A percentile compares a stretch with the other conserved stretches of the same genome.
Evolutionary conservation across 2,113 vertebrate genomes (phyloP).

Genomic region (Pedionomus torquatus): DNA sequence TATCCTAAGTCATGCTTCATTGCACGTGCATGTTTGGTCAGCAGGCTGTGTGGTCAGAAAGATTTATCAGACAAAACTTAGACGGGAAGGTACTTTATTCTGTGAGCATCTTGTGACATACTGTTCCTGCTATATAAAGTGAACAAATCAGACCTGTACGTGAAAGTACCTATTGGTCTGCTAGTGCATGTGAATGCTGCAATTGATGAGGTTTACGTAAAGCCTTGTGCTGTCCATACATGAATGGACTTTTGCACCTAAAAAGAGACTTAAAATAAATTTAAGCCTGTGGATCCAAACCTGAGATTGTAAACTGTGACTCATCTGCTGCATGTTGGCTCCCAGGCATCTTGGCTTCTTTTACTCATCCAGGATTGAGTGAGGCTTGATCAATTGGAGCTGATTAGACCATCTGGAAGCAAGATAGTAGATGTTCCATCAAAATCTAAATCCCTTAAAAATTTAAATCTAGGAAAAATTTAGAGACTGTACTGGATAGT

Average conservation of each 20-base stretch:
- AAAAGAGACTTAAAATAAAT: not conserved
- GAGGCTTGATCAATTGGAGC: not conserved
- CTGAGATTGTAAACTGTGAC: not conserved
- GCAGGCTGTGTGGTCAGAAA: not conserved
- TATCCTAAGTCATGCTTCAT: not conserved
- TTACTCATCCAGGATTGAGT: not conserved
- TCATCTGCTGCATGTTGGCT: not conserved
- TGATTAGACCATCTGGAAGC: not conserved
- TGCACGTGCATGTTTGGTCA: not conserved
- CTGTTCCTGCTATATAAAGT: not conserved
- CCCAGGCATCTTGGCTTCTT: not conserved
- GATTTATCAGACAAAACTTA: not conserved
- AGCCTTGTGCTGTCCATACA: not conserved
- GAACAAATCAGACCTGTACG: not conserved
- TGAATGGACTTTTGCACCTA: not conserved
- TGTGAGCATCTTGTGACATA: not conserved
- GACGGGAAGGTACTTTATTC: not conserved
- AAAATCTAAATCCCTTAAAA: not conserved
- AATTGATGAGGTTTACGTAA: not conserved
- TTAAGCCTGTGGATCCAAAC: not conserved
- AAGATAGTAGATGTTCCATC: not conserved
- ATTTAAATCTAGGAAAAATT: not conserved
- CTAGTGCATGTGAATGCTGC: not conserved
- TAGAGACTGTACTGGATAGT: not conserved
- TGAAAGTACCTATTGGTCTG: not conserved